These are phyloP conservation scores for Drosophila trapezifrons DNA, from an alignment of 1,140 invertebrate genomes.

Conservation along the genomic window DNA sequence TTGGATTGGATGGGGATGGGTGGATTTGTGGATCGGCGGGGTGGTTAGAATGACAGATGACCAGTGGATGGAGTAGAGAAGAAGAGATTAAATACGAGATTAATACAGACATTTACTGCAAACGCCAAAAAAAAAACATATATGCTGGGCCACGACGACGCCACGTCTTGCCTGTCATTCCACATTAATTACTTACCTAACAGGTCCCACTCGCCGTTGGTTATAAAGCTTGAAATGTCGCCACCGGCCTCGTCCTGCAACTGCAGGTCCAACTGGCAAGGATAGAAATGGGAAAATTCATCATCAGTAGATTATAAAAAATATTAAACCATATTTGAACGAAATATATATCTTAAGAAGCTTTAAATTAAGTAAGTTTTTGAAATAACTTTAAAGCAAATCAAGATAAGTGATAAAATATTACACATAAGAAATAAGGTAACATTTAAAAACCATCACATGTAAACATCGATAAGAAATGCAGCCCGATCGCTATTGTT, in stretches of 20 bases:
- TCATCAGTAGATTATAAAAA: too few species aligned
- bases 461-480: too few species aligned
- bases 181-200: conserved; percentile 89
- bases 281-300: not conserved
- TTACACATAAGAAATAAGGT: too few species aligned
- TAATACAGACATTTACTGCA: conserved; percentile 17
- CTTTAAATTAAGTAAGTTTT: not conserved
- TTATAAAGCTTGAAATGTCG: conserved; percentile 97
- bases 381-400: too few species aligned
- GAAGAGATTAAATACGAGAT: conserved; percentile 32
- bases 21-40: not conserved
- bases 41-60: conserved; percentile 11
- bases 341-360: not conserved
- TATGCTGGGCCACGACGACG: not conserved
- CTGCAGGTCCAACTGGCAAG: conserved; percentile 93
- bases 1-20: not conserved
- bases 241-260: conserved; percentile 94
- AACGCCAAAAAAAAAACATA: conserved; percentile 20
- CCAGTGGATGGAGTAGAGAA: conserved; percentile 25
- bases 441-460: too few species aligned
- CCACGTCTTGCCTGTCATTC: conserved; percentile 1
- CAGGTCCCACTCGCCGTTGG: conserved; percentile 99
- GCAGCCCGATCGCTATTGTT: too few species aligned
- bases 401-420: too few species aligned
- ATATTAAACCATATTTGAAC: too few species aligned